These are phyloP conservation scores for Sapayoa aenigma DNA, from an alignment of 2,113 vertebrate genomes.

Conservation along the genomic window DNA sequence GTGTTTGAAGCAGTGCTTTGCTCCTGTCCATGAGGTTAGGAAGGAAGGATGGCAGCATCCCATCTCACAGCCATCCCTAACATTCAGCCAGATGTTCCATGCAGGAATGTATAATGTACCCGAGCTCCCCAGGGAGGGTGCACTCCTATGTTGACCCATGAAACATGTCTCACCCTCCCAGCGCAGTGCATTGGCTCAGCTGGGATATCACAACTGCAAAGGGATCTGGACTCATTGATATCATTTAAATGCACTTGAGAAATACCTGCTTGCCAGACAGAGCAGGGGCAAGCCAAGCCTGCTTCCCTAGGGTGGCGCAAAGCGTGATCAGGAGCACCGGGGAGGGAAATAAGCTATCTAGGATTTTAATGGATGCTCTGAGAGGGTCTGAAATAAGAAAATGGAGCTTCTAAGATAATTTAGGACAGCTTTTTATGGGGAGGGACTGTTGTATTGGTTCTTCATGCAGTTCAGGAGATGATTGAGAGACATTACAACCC, in stretches of 20 bases:
- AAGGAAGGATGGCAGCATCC: neutral
- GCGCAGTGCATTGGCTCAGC: neutral
- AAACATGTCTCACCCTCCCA: neutral
- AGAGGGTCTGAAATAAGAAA: neutral
- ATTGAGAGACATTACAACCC: neutral
- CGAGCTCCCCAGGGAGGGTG: neutral
- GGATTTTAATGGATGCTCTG: neutral
- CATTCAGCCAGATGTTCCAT: rapidly evolving
- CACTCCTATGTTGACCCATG: neutral
- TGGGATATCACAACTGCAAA: neutral
- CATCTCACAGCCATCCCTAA: neutral
- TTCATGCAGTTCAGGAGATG: neutral
- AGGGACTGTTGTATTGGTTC: neutral
- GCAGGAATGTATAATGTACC: neutral
- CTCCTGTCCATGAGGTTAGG: rapidly evolving
- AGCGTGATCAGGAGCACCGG: neutral
- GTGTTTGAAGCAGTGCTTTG: neutral
- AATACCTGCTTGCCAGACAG: neutral
- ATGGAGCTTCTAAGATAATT: neutral
- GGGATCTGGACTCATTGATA: rapidly evolving
- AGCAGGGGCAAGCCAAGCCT: neutral
- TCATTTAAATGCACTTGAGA: neutral
- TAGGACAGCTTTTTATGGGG: neutral
- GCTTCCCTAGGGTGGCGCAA: neutral
- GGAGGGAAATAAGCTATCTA: neutral